Conservation (phyloP, 2,888 invertebrate genomes). For the Nephrotoma flavescens region DNA sequence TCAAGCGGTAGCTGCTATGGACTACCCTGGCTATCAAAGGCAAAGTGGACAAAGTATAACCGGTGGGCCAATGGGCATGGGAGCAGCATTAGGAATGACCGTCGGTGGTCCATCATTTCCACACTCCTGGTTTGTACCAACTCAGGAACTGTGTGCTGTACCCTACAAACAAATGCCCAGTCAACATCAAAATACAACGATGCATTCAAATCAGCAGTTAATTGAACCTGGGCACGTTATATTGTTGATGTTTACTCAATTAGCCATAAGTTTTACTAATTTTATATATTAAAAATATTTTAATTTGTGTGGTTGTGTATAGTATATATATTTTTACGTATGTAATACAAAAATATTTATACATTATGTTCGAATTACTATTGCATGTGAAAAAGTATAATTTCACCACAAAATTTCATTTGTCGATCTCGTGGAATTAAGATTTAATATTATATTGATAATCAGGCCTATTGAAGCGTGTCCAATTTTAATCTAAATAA, state of each 20-base stretch:
- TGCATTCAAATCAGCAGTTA: constrained; percentile 30
- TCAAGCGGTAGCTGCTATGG: constrained; percentile 71
- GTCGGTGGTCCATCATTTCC: constrained; percentile 52
- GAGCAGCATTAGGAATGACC: constrained; percentile 40
- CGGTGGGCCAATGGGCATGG: constrained; percentile 30
- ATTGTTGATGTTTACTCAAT: constrained; percentile 31
- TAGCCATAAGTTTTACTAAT: constrained; percentile 17
- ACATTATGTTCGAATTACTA: not conserved
- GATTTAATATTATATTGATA: not conserved
- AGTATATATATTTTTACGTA: not conserved
- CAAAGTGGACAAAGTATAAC: constrained; percentile 32
- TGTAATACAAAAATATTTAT: not conserved
- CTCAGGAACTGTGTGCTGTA: constrained; percentile 83
- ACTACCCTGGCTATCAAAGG: constrained; percentile 57
- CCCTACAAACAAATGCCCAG: constrained; percentile 56
- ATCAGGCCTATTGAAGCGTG: not conserved
- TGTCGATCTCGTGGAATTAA: not conserved
- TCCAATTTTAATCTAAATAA: not conserved
- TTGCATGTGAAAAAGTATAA: not conserved
- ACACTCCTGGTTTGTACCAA: constrained; percentile 89
- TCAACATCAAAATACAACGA: constrained; percentile 27
- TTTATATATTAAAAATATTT: constrained; percentile 16
- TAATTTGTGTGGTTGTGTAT: not conserved
- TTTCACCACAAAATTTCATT: not conserved
- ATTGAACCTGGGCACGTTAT: constrained; percentile 84